Evolutionary conservation across 30 jellyfish, hydroid and myxozoan genomes (phyloP).

Genomic region (Chrysaora quinquecirrha): DNA sequence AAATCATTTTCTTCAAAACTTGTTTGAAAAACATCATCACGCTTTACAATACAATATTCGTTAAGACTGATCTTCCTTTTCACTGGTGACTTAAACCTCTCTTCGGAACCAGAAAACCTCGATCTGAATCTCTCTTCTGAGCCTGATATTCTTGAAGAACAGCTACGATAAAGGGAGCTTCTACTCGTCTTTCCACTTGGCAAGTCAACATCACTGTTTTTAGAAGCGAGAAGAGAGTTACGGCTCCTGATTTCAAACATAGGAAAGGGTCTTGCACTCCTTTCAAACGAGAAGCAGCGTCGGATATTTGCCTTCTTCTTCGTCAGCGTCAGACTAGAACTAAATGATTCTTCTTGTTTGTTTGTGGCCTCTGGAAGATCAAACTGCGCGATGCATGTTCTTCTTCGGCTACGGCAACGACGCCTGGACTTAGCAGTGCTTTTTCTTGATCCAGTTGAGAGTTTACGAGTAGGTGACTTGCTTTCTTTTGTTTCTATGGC

Average conservation of each 20-base stretch:
- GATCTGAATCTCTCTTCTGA: constrained; percentile 44
- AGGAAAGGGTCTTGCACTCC: constrained; percentile 41
- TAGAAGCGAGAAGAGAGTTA: constrained; percentile 32
- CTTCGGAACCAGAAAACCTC: constrained; percentile 65
- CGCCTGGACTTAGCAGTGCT: constrained; percentile 24
- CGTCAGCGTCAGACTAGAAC: constrained; percentile 18
- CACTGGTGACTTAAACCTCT: constrained; percentile 75
- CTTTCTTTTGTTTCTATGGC: constrained; percentile 23
- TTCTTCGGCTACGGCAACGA: constrained; percentile 54
- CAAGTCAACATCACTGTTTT: constrained; percentile 39
- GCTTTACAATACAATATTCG: constrained; percentile 84
- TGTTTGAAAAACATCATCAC: constrained; percentile 35
- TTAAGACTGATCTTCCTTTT: constrained; percentile 91
- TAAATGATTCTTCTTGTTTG: background rate
- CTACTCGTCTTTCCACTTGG: constrained; percentile 50
- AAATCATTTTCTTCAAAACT: constrained; percentile 12
- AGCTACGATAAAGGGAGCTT: constrained; percentile 50
- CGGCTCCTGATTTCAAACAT: constrained; percentile 59
- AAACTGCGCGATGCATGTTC: constrained; percentile 63
- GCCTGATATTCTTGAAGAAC: constrained; percentile 43
- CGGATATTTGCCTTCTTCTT: constrained; percentile 31
- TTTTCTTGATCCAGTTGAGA: constrained; percentile 34
- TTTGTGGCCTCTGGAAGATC: constrained; percentile 18
- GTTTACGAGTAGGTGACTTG: constrained; percentile 29
- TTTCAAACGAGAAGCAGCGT: constrained; percentile 67